phyloP scores from a whole-genome alignment of 2,888 invertebrate genomes.

The Abrostola tripartita region DNA sequence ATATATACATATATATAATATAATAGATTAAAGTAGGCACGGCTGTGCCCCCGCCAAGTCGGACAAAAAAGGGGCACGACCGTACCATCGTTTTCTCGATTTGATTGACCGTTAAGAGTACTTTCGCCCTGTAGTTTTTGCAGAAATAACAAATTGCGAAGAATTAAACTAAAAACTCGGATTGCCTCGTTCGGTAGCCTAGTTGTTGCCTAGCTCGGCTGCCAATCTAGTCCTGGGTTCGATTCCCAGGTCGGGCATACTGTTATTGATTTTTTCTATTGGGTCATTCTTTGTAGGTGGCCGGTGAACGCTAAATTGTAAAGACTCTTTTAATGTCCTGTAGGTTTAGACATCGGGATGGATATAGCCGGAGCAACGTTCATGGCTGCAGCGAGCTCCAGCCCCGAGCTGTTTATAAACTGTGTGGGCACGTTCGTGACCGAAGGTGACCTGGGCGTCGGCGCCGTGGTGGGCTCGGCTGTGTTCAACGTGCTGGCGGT shows the following conservation, averaged over 20 bases:
- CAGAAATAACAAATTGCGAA: too few species aligned
- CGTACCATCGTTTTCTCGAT: too few species aligned
- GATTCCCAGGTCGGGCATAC: not conserved
- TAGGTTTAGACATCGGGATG: conserved; percentile 90
- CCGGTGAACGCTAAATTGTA: not conserved
- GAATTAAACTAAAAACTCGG: too few species aligned
- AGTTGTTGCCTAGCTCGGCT: too few species aligned
- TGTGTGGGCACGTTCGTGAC: conserved; percentile 94
- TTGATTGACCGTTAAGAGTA: too few species aligned
- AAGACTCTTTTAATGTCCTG: conserved; percentile 16
- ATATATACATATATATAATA: too few species aligned
- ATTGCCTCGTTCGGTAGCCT: too few species aligned
- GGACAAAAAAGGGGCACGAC: too few species aligned
- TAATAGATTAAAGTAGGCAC: too few species aligned
- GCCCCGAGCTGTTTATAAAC: conserved; percentile 95
- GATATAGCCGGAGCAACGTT: conserved; percentile 97
- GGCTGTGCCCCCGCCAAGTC: too few species aligned
- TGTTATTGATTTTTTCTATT: not conserved
- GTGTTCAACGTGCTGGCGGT: conserved; percentile 94
- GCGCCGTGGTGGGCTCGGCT: conserved; percentile 93
- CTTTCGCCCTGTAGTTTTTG: too few species aligned
- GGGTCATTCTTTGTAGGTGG: not conserved
- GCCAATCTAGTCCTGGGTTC: not conserved
- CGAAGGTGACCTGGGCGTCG: conserved; percentile 92
- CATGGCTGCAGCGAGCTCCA: conserved; percentile 96